These are phyloP conservation scores for Heliothis peltigera DNA, from an alignment of 2,888 invertebrate genomes.

Conservation along the genomic window DNA sequence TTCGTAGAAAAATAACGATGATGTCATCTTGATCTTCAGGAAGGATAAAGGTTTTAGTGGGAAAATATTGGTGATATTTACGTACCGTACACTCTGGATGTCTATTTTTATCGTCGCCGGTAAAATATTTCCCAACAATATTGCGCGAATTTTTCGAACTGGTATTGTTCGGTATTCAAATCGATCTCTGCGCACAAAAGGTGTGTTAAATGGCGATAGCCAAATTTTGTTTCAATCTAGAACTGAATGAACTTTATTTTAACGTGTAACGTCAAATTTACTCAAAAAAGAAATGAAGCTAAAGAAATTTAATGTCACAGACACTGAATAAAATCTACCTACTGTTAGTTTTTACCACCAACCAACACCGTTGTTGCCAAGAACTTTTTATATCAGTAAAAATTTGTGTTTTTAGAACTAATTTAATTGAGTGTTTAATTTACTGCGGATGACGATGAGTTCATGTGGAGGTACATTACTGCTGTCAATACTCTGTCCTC, in stretches of 20 bases:
- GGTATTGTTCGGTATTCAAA: slow-evolving; percentile 5
- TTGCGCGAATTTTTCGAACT: not conserved
- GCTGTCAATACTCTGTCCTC: too few relatives aligned
- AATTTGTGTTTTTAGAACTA: too few relatives aligned
- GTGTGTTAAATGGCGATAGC: not conserved
- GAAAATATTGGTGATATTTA: slow-evolving; percentile 5
- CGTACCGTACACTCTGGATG: not conserved
- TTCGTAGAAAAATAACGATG: slow-evolving; percentile 37
- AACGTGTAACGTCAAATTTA: slow-evolving; percentile 4
- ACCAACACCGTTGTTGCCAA: slow-evolving; percentile 13
- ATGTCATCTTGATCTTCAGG: slow-evolving; percentile 30
- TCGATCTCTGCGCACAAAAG: not conserved
- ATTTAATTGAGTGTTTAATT: too few relatives aligned
- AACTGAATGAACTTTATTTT: not conserved
- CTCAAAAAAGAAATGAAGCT: not conserved
- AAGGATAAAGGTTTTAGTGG: slow-evolving; percentile 9
- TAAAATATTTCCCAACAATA: slow-evolving; percentile 2
- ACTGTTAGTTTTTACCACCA: slow-evolving; percentile 17
- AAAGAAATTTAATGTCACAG: slow-evolving; percentile 21
- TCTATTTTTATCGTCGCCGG: not conserved
- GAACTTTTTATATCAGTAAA: too few relatives aligned
- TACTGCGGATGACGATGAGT: too few relatives aligned
- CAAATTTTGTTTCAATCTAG: not conserved
- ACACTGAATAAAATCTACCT: slow-evolving; percentile 21
- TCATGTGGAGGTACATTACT: too few relatives aligned